Conservation (phyloP, 2,888 invertebrate species). For the Hermaeophaga mercurialis region DNA sequence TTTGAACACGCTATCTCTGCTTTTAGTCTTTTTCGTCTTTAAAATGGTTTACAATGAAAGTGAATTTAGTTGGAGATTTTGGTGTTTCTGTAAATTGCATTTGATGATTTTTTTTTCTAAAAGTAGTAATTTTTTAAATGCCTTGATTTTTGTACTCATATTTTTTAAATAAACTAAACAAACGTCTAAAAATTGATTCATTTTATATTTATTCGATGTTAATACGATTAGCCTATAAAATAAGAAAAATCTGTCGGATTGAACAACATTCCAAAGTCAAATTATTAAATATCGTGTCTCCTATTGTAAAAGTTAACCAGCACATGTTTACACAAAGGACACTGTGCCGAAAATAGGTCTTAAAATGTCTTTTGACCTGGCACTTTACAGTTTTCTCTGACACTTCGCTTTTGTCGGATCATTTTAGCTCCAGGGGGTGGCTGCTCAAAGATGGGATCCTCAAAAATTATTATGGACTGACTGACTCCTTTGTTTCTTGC, state of each 20-base stretch:
- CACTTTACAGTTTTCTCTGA: conserved; percentile 45
- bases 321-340: conserved; percentile 32
- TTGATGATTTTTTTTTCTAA: too few relatives aligned
- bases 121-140: too few relatives aligned
- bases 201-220: too few relatives aligned
- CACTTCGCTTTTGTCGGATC: conserved; percentile 50
- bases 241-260: neutral
- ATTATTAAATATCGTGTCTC: neutral
- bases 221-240: neutral
- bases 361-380: conserved; percentile 37
- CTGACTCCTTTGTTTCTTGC: conserved; percentile 44
- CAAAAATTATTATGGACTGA: conserved; percentile 40
- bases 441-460: conserved; percentile 40
- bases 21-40: too few relatives aligned
- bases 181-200: too few relatives aligned
- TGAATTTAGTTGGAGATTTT: too few relatives aligned
- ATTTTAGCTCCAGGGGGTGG: conserved; percentile 48
- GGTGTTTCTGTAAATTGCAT: too few relatives aligned
- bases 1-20: too few relatives aligned
- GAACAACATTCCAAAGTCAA: neutral
- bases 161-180: too few relatives aligned
- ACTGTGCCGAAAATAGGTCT: conserved; percentile 27
- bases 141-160: too few relatives aligned
- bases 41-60: too few relatives aligned
- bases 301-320: conserved; percentile 2